Percentiles rank a stretch among this genome's conserved stretches.
phyloP scores from a whole-genome alignment of 2,888 invertebrate species.

The Trachelus troglodyta region DNA sequence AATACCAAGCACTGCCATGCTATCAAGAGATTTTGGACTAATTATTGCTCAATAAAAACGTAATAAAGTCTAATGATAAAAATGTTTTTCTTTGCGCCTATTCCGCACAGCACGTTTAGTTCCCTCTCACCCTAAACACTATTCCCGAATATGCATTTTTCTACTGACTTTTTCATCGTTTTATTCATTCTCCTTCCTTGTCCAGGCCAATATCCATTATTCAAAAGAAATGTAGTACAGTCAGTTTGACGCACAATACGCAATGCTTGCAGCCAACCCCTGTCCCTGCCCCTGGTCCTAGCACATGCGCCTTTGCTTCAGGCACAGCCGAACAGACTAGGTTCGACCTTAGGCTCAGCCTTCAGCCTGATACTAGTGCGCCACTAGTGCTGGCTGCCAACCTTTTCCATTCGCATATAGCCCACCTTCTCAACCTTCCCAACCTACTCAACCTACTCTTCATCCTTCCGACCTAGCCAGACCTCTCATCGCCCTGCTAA shows the following conservation, averaged over 20 bases:
- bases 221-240: neutral
- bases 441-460: too few relatives aligned
- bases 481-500: slow-evolving; percentile 26
- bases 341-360: neutral
- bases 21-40: neutral
- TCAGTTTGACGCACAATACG: neutral
- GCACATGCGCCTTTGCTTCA: neutral
- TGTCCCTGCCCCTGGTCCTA: neutral
- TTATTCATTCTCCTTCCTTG: neutral
- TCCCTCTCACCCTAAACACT: neutral
- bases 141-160: neutral
- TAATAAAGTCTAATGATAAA: neutral
- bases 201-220: neutral
- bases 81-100: neutral
- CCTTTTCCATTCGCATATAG: neutral
- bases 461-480: too few relatives aligned
- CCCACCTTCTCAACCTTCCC: too few relatives aligned
- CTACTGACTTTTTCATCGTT: neutral
- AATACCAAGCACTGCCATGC: neutral
- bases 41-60: neutral
- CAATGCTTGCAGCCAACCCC: neutral
- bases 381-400: neutral
- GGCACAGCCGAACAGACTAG: neutral
- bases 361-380: neutral
- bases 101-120: neutral